Evolutionary conservation across 2,113 vertebrate species (phyloP), one percentile per base, ranked within the genome.

Genomic region (Erythrocercus mccallii): DNA sequence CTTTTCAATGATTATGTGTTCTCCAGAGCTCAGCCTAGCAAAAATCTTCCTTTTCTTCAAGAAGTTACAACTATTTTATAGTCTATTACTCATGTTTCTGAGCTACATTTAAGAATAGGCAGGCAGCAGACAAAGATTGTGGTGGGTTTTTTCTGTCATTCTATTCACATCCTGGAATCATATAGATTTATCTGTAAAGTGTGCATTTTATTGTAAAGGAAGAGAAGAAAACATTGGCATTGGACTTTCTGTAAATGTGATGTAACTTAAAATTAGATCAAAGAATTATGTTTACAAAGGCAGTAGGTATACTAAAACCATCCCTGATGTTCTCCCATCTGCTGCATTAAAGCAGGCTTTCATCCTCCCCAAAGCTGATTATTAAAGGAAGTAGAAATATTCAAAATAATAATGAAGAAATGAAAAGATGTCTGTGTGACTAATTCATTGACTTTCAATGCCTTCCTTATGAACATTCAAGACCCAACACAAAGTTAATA

Each of bases 251-350:
- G 40, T 58, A 68, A 78, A 78, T 70, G 68, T 28, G 25, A 81
- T 56, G 23, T 76, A 51, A 79, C 17, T 89, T 81, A 48, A 50
- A 78, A 86, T 92, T 92, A 87, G 58, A 88, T 58, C 48, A 90
- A 91, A 73, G 47, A 88, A 68, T 74, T 69, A 54, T 80, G 31
- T 88, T 93, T 94, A 93, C 62, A 86, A 77, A 83, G 30, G 42
- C 71, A 90, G 33, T 77, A 94, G 45, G 54, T 65, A 65, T 76
- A 15, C 53, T 85, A 69, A 95, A 93, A 33, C 37, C 30, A 79
- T 42, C 58, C 66, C 66, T 91, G 62, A 72, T 85, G 58, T 94
- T 73, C 33, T 93, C 30, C 66, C 74, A 91, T 95, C 74, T 94
- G 90, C 61, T 91, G 20, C 31, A 45, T 72, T 92, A 91, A 79